Evolutionary conservation across 2,113 vertebrate genomes (phyloP).

Genomic region (Ochotona princeps): DNA sequence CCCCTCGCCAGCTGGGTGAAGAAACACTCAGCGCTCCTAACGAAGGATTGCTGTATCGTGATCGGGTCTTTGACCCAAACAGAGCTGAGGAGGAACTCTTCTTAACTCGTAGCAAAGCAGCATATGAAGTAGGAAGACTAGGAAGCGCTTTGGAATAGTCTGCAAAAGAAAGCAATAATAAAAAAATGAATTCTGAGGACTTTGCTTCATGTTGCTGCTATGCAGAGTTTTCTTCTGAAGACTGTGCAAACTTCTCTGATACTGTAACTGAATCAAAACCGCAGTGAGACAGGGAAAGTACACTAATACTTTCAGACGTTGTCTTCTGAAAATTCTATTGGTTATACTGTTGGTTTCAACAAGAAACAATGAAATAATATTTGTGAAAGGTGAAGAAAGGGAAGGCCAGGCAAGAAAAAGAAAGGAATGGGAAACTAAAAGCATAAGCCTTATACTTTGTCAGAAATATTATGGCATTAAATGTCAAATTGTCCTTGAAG

Average conservation of each 20-base stretch:
- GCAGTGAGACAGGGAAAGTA: background rate
- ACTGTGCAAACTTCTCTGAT: background rate
- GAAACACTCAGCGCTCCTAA: constrained; percentile 79
- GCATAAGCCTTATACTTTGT: background rate
- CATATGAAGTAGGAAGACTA: constrained; percentile 90
- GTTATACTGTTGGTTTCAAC: background rate
- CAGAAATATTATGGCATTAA: background rate
- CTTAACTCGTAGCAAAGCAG: constrained; percentile 93
- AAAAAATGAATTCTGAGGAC: background rate
- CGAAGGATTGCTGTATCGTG: constrained; percentile 78
- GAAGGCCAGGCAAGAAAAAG: too few relatives aligned
- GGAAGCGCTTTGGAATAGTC: constrained; percentile 90
- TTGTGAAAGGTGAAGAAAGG: background rate
- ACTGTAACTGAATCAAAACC: background rate
- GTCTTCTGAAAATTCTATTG: background rate
- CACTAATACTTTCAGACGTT: background rate
- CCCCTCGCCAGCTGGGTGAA: constrained; percentile 88
- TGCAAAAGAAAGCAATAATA: constrained; percentile 71
- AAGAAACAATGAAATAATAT: background rate
- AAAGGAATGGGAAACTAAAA: background rate
- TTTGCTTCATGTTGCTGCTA: background rate
- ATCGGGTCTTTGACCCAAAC: constrained; percentile 88
- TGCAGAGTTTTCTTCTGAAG: background rate
- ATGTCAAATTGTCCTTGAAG: background rate
- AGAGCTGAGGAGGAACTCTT: constrained; percentile 88